Evolutionary conservation across 2,113 vertebrate species (phyloP).

Genomic region (Cynopterus brachyotis): DNA sequence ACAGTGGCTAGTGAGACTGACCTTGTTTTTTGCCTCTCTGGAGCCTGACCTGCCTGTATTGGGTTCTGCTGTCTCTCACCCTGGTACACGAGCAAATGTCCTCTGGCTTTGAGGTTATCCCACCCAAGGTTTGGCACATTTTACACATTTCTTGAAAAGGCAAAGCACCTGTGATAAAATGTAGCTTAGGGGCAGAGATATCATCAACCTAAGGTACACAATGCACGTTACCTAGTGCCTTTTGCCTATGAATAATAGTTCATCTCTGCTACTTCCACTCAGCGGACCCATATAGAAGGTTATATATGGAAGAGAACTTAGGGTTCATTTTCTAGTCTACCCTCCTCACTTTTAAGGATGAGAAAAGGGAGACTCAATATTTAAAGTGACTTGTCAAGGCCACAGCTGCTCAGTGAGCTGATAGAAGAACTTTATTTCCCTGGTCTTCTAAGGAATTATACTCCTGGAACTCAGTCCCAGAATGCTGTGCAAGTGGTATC

Average conservation of each 20-base stretch:
- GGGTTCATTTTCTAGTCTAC: not conserved
- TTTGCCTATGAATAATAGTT: not conserved
- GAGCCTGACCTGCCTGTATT: not conserved
- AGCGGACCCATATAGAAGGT: not conserved
- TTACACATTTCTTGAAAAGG: not conserved
- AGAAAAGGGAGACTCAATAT: not conserved
- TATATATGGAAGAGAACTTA: not conserved
- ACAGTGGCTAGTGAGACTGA: not conserved
- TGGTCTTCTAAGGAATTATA: not conserved
- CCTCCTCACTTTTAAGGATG: not conserved
- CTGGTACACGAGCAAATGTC: not conserved
- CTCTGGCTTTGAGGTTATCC: not conserved
- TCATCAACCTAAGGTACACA: not conserved
- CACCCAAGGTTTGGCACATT: not conserved
- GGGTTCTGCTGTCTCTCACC: not conserved
- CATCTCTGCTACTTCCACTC: not conserved
- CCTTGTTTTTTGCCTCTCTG: not conserved
- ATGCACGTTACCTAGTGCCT: not conserved
- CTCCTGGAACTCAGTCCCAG: accelerated
- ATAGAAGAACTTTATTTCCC: not conserved
- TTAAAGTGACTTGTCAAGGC: not conserved
- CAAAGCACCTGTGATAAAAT: not conserved
- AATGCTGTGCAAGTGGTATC: accelerated
- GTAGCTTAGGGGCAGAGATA: not conserved
- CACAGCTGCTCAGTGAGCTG: not conserved